Evolutionary conservation across 2,113 vertebrate species (phyloP), one percentile per base, ranked within the genome.

Genomic region (Corythornis cristatus): DNA sequence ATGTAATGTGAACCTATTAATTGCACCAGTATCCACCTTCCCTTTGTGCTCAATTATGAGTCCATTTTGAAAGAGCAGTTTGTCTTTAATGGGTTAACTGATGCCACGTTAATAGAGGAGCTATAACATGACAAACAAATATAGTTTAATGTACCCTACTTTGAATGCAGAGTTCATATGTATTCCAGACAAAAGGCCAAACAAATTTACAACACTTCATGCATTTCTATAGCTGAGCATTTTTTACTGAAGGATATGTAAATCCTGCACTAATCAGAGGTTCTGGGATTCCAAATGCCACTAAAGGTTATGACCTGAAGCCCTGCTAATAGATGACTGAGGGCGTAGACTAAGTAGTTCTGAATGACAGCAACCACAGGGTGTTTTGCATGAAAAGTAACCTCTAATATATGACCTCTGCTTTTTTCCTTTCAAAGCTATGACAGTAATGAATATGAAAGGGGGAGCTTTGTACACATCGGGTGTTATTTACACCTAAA

Each of bases 381-480:
- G 97, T 97, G 97, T 98, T 98, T 98, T 98, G 98, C 98, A 99
- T 98, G 98, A 98, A 98, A 98, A 98, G 97, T 98, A 97, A 98
- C 98, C 98, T 98, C 98, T 98, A 98, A 98, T 98, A 98, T 98
- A 98, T 98, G 99, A 99, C 98, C 98, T 98, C 98, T 98, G 98
- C 98, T 98, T 98, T 98, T 98, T 98, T 94, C 98, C 97, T 98
- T 98, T 98, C 98, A 97, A 95, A 96, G 94, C 97, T 89, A 95
- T 98, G 99, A 99, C 98, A 98, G 98, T 98, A 99, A 99, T 98
- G 98, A 99, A 98, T 98, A 98, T 97, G 98, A 98, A 98, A 98
- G 97, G 98, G 98, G 98, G 89, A 90, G 93, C 89, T 98, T 98
- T 98, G 98, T 98, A 97, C 98, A 98, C 98, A 98, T 97, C 96